Evolutionary conservation across 2,888 invertebrate genomes (phyloP), one percentile per base, ranked within the genome.

Genomic region (Nesidiocoris tenuis): DNA sequence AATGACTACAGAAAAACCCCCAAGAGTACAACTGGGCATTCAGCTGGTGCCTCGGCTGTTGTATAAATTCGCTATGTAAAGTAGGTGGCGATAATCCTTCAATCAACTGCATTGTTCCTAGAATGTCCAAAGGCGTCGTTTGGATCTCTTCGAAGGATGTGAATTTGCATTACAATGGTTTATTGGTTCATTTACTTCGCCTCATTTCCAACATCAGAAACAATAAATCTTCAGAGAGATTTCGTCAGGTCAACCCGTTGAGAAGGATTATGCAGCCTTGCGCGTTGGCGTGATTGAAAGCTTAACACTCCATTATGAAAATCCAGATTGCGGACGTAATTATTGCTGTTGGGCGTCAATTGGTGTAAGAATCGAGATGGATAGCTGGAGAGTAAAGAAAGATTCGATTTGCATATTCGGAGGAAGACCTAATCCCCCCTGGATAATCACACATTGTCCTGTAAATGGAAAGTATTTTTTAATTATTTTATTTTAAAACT

Each of bases 91-190:
- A 72, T 72, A 72, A 72, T 72, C 61, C 72, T 61, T 72, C 39
- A 39, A 61, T 72, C 61, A 72, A 72, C 72, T 72, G 24, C 72
- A 72, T 72, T 72, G 72, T 72, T 61, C 61, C 24, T 12, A 39
- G 39, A 61, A n/a, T n/a, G 25, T 24, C 12, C 54, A 25, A 18
- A 61, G 72, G 61, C 61, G 22, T 23, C 72, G 61, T 72, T 61
- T 61, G 18, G 24, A 39, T 72, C 61, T 72, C 63, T 57, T 19
- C 25, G 61, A 61, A 72, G 24, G 57, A 3, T 56, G 70, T 39
- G 25, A 39, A 72, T 72, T 72, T 54, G 72, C 72, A 72, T 72
- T 72, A 72, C 72, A 72, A 72, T 72, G 72, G 72, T 61, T 65
- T 72, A 72, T 72, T 72, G 72, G 72, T 72, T 72, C 72, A 72